phyloP scores from a whole-genome alignment of 2,113 vertebrate species.

The Tor tambroides region DNA sequence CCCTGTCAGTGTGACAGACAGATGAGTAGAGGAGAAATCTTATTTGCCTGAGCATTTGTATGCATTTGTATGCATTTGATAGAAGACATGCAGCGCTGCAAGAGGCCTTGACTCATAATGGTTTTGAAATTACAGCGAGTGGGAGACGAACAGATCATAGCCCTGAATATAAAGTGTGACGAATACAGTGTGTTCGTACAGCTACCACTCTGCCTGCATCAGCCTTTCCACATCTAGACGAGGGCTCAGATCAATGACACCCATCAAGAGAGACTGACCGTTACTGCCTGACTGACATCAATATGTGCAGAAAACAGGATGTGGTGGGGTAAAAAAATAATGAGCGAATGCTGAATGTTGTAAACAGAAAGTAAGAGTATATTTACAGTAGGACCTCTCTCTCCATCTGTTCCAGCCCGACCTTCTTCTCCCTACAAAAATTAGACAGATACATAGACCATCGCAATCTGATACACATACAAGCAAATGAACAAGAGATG shows the following conservation, averaged over 20 bases:
- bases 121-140: constrained; percentile 48
- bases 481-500: constrained; percentile 12
- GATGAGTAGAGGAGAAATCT: constrained; percentile 37
- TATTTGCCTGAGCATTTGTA: background rate
- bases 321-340: constrained; percentile 15
- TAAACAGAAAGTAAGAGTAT: background rate
- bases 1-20: constrained; percentile 77
- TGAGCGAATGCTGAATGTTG: background rate
- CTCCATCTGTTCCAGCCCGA: constrained; percentile 85
- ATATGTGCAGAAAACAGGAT: constrained; percentile 23
- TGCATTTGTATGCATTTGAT: constrained; percentile 29
- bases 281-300: constrained; percentile 25
- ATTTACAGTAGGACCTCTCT: constrained; percentile 84
- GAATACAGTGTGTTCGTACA: constrained; percentile 27
- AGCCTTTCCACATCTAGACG: constrained; percentile 1
- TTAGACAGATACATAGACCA: constrained; percentile 22
- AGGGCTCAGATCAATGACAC: constrained; percentile 37
- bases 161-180: constrained; percentile 45
- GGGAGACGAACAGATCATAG: constrained; percentile 38
- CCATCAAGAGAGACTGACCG: constrained; percentile 17
- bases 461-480: constrained; percentile 27
- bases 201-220: constrained; percentile 8
- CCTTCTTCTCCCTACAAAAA: constrained; percentile 89
- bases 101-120: constrained; percentile 35
- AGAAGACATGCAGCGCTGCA: background rate